phyloP scores from a whole-genome alignment of 2,113 vertebrate species.

The Campylomormyrus tamandua region DNA sequence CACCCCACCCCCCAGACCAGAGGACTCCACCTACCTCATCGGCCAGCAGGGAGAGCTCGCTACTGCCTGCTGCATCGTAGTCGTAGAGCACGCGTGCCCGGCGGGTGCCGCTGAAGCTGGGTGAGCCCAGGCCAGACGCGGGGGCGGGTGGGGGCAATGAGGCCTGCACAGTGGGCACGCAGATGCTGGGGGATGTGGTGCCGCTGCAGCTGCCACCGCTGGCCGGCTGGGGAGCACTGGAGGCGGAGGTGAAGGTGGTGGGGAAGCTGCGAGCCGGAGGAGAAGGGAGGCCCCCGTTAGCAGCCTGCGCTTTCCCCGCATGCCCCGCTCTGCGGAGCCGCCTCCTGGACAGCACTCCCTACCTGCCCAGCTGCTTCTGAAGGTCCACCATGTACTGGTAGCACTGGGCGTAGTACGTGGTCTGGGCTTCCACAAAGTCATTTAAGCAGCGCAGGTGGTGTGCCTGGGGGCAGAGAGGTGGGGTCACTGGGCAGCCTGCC shows the following conservation, averaged over 20 bases:
- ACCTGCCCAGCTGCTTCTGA: constrained; percentile 98
- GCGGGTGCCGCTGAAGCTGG: constrained; percentile 74
- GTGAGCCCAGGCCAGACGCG: constrained; percentile 58
- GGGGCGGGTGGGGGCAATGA: constrained; percentile 70
- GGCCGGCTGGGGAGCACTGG: constrained; percentile 87
- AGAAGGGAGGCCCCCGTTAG: background rate
- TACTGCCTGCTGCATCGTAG: constrained; percentile 93
- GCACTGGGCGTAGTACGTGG: constrained; percentile 93
- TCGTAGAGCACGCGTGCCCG: constrained; percentile 93
- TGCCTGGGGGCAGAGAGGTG: constrained; percentile 57
- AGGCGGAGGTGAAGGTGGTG: constrained; percentile 75
- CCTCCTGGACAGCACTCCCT: background rate
- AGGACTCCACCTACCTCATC: constrained; percentile 78
- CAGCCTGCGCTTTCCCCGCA: background rate
- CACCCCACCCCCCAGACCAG: background rate
- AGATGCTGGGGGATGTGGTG: constrained; percentile 61
- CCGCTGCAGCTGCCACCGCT: constrained; percentile 39
- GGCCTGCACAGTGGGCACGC: constrained; percentile 65
- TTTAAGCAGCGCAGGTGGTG: constrained; percentile 94
- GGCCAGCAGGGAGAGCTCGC: constrained; percentile 88
- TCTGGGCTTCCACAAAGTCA: constrained; percentile 95
- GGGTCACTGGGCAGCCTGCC: background rate
- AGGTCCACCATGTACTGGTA: constrained; percentile 98
- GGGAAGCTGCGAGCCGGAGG: constrained; percentile 71
- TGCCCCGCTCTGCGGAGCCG: background rate